A percentile compares a stretch with the other conserved stretches of the same genome.
Conservation (phyloP, 1,140 invertebrate species). For the Vollenhovia emeryi region DNA sequence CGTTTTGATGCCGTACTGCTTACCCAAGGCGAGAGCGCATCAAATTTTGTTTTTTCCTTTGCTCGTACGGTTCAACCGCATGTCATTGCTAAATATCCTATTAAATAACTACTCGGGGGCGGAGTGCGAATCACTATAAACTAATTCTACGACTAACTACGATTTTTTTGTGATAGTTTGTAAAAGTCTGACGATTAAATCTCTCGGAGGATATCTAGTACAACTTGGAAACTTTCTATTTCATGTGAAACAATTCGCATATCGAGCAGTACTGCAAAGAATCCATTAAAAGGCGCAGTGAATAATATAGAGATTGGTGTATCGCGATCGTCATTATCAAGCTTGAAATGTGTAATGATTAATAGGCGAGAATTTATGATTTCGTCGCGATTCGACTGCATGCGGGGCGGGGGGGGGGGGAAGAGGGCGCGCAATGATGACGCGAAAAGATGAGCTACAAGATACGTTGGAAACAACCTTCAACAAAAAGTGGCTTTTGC, state of each 20-base stretch:
- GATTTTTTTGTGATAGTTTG: neutral
- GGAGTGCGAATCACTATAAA: neutral
- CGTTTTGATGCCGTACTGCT: constrained; percentile 29
- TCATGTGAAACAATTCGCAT: neutral
- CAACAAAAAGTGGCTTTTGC: constrained; percentile 39
- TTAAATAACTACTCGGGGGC: neutral
- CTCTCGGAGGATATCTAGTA: neutral
- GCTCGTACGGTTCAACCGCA: neutral
- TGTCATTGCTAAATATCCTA: neutral
- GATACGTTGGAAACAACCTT: constrained; percentile 38
- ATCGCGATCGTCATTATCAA: neutral
- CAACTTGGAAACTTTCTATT: neutral
- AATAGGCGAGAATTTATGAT: constrained; percentile 4
- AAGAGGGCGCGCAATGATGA: constrained; percentile 44
- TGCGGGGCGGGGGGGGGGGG: no score
- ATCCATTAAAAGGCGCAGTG: neutral
- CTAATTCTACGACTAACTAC: neutral
- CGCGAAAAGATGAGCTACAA: constrained; percentile 37
- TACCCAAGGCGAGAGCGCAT: constrained; percentile 10
- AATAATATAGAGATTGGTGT: neutral
- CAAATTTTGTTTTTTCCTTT: constrained; percentile 9
- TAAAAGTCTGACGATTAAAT: neutral
- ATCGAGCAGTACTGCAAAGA: no score
- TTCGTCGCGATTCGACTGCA: constrained; percentile 36
- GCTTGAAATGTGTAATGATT: constrained; percentile 2